Percentiles rank a stretch among this genome's conserved stretches.
Evolutionary conservation across 2,113 vertebrate species (phyloP).

Genomic region (Tyrannus savana): DNA sequence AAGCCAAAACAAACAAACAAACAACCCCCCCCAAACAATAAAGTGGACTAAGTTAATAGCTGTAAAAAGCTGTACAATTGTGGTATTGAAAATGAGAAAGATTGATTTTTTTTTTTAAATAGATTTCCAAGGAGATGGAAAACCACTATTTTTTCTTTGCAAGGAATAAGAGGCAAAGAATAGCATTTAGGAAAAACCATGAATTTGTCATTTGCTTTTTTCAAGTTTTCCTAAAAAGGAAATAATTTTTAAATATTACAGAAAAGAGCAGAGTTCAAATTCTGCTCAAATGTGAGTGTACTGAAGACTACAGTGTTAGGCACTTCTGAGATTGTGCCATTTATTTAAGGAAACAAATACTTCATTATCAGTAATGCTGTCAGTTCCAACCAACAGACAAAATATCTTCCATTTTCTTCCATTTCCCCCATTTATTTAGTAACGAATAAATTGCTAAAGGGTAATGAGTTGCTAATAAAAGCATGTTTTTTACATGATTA

Average conservation of each 20-base stretch:
- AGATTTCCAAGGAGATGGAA: background rate
- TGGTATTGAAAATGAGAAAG: background rate
- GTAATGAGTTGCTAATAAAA: slow-evolving; percentile 45
- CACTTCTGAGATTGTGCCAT: background rate
- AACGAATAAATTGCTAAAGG: slow-evolving; percentile 48
- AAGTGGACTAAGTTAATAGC: background rate
- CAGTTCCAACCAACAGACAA: slow-evolving; percentile 6
- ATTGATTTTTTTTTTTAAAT: background rate
- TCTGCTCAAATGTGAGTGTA: background rate
- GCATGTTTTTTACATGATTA: slow-evolving; percentile 5
- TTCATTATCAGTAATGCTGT: slow-evolving; percentile 27
- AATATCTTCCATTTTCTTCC: slow-evolving; percentile 39
- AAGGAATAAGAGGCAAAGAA: background rate
- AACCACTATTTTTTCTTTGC: background rate
- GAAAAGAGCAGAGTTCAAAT: background rate
- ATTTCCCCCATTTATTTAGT: slow-evolving; percentile 43
- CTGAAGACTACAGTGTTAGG: background rate
- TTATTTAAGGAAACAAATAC: slow-evolving; percentile 47
- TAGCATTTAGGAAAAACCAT: background rate
- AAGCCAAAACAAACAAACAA: background rate
- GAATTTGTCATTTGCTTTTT: background rate
- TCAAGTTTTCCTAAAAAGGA: background rate
- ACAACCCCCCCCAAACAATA: background rate
- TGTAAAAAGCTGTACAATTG: background rate
- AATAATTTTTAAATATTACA: background rate